phyloP scores from a whole-genome alignment of 2,113 vertebrate genomes.

The Melanerpes aurifrons region DNA sequence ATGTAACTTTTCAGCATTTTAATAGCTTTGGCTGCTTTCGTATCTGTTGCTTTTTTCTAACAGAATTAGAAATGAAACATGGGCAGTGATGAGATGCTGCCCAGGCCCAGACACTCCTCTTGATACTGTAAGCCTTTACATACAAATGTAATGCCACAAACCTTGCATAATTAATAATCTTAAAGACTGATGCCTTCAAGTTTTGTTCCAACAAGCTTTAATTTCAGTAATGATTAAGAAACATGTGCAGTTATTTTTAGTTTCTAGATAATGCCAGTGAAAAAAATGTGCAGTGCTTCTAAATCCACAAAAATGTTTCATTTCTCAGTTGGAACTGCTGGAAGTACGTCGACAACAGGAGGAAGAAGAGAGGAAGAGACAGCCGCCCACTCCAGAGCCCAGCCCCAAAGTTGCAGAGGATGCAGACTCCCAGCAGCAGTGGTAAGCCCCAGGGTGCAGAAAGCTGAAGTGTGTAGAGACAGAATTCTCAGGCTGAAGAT shows the following conservation, averaged over 20 bases:
- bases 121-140: neutral
- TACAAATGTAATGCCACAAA: neutral
- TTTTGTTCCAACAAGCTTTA: neutral
- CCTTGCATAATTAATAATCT: neutral
- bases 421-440: slow-evolving; percentile 82
- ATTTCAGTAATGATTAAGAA: neutral
- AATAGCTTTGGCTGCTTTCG: neutral
- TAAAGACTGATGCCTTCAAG: neutral
- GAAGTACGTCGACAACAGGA: slow-evolving; percentile 95
- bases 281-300: neutral
- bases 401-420: slow-evolving; percentile 79
- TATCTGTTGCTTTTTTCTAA: neutral
- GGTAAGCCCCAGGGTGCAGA: slow-evolving; percentile 68
- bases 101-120: neutral
- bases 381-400: slow-evolving; percentile 84
- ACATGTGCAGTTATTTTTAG: neutral
- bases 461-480: neutral
- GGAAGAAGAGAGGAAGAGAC: slow-evolving; percentile 91
- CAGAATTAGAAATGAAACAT: neutral
- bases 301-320: neutral
- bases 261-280: neutral
- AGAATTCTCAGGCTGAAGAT: neutral
- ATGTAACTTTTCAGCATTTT: neutral
- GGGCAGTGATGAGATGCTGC: neutral
- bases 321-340: slow-evolving; percentile 88